These are phyloP conservation scores for Nematolebias whitei DNA, from an alignment of 2,113 vertebrate genomes.

Conservation along the genomic window DNA sequence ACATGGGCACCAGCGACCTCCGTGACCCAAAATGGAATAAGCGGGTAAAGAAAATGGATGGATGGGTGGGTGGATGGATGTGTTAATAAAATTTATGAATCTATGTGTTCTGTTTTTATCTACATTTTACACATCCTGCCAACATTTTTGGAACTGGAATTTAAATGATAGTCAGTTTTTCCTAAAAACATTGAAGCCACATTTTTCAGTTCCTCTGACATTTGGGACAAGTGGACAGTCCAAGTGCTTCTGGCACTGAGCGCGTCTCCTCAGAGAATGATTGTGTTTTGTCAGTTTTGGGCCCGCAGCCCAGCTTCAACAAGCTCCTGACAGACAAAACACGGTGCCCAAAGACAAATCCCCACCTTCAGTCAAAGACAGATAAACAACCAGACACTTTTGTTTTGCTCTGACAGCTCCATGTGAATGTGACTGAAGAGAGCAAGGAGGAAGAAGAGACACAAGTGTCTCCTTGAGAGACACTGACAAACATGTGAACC, in stretches of 20 bases:
- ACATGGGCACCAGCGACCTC: too few species aligned
- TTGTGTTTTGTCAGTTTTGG: slow-evolving; percentile 46
- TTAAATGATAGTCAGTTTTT: slow-evolving; percentile 2
- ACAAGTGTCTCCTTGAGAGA: too few species aligned
- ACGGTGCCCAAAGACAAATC: slow-evolving; percentile 39
- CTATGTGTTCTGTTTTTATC: too few species aligned
- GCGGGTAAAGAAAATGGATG: too few species aligned
- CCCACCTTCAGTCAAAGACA: slow-evolving; percentile 37
- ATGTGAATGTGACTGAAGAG: slow-evolving; percentile 12
- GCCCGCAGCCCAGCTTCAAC: slow-evolving; percentile 38
- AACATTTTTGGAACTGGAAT: background rate
- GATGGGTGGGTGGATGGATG: too few species aligned
- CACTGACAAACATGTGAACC: too few species aligned
- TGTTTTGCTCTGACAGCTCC: background rate
- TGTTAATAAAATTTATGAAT: too few species aligned
- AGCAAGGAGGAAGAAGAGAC: slow-evolving; percentile 29
- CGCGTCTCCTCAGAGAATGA: slow-evolving; percentile 32
- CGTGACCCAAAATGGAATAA: too few species aligned
- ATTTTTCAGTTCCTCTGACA: slow-evolving; percentile 17
- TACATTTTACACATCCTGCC: too few species aligned
- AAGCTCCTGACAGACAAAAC: slow-evolving; percentile 33
- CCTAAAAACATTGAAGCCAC: slow-evolving; percentile 7
- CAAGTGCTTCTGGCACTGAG: slow-evolving; percentile 8
- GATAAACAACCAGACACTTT: slow-evolving; percentile 48
- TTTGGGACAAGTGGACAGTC: slow-evolving; percentile 20